Evolutionary conservation across 1,140 invertebrate genomes (phyloP).

Genomic region (Caenorhabditis tropicalis): DNA sequence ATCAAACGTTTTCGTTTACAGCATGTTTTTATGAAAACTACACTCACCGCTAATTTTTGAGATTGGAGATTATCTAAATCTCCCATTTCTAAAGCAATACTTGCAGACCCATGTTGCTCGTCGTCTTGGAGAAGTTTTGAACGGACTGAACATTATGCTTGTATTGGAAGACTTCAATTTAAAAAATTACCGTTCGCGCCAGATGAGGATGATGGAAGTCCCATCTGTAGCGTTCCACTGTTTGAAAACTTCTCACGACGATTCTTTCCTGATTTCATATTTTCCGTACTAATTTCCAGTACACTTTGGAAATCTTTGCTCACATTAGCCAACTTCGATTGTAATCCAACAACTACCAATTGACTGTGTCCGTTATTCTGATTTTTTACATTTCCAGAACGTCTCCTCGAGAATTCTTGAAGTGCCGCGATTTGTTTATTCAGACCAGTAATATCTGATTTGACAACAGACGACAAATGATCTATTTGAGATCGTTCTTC

Average conservation of each 20-base stretch:
- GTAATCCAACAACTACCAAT: slow-evolving; percentile 89
- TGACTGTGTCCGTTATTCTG: slow-evolving; percentile 85
- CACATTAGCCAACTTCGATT: slow-evolving; percentile 94
- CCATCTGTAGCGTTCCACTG: slow-evolving; percentile 59
- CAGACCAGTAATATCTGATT: slow-evolving; percentile 86
- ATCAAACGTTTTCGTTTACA: background rate
- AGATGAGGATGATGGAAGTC: slow-evolving; percentile 66
- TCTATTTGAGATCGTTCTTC: slow-evolving; percentile 93
- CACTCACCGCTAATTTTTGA: slow-evolving; percentile 51
- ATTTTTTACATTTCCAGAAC: slow-evolving; percentile 79
- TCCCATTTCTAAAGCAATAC: slow-evolving; percentile 69
- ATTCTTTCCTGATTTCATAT: slow-evolving; percentile 91
- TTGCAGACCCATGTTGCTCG: slow-evolving; percentile 53
- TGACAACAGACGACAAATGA: slow-evolving; percentile 95
- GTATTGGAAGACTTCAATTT: background rate
- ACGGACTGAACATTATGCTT: slow-evolving; percentile 72
- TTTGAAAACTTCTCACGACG: slow-evolving; percentile 89
- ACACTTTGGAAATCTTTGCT: slow-evolving; percentile 95
- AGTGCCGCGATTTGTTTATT: slow-evolving; percentile 90
- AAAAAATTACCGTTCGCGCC: slow-evolving; percentile 62
- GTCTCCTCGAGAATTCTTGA: slow-evolving; percentile 71
- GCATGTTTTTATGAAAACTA: slow-evolving; percentile 7
- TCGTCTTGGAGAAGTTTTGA: slow-evolving; percentile 76
- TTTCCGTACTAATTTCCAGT: slow-evolving; percentile 88
- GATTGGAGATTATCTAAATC: slow-evolving; percentile 60